Evolutionary conservation across 1,140 invertebrate species (phyloP).

Genomic region (Dendrolimus punctatus): DNA sequence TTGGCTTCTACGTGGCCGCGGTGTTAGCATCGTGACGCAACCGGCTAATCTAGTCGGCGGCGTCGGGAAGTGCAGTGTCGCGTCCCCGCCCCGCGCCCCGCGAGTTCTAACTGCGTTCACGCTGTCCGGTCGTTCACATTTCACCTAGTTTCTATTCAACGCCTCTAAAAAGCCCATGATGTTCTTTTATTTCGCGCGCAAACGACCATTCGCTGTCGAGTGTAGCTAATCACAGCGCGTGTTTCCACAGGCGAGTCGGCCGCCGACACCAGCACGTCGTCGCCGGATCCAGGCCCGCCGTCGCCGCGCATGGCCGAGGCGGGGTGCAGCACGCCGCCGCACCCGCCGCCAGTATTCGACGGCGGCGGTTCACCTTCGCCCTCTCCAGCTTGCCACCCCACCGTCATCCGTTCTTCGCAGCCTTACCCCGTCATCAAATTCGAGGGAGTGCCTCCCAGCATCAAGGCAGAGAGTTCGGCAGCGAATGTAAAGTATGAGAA

Average conservation of each 20-base stretch:
- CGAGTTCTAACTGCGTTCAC: constrained; percentile 54
- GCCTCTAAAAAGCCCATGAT: constrained; percentile 50
- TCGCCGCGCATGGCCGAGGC: constrained; percentile 80
- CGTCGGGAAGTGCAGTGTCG: constrained; percentile 71
- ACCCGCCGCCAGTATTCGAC: constrained; percentile 68
- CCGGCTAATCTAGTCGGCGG: constrained; percentile 68
- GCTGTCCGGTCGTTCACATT: constrained; percentile 66
- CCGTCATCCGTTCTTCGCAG: constrained; percentile 72
- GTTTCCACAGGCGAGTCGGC: constrained; percentile 84
- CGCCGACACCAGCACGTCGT: constrained; percentile 91
- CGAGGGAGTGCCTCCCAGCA: constrained; percentile 46
- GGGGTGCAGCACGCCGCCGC: constrained; percentile 65
- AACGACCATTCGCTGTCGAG: constrained; percentile 19
- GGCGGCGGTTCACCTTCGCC: constrained; percentile 66
- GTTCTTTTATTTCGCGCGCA: constrained; percentile 38
- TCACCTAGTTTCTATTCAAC: constrained; percentile 69
- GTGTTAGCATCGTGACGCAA: constrained; percentile 61
- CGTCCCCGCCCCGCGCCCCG: constrained; percentile 60
- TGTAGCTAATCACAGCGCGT: constrained; percentile 31
- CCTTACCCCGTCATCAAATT: constrained; percentile 69
- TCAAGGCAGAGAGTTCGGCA: constrained; percentile 39
- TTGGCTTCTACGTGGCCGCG: constrained; percentile 36
- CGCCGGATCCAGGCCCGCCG: constrained; percentile 85
- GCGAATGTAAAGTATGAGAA: constrained; percentile 33
- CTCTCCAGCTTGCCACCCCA: constrained; percentile 61